These are phyloP conservation scores for Montipora capricornis DNA, from an alignment of 64 coral and sea anemone genomes.

Conservation along the genomic window DNA sequence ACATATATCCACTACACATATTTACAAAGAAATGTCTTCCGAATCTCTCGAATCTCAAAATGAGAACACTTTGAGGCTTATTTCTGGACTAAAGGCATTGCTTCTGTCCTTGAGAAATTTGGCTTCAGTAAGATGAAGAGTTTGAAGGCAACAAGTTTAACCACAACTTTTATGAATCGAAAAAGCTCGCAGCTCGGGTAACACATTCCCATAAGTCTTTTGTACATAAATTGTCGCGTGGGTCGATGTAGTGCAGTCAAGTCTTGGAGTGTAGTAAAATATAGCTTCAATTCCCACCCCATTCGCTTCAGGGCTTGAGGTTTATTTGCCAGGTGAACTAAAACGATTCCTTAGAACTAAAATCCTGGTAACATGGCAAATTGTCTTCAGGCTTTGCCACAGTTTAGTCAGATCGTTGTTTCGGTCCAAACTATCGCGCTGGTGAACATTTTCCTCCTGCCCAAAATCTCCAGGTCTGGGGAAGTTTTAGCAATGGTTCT, in stretches of 20 bases:
- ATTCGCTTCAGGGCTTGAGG: conserved; percentile 27
- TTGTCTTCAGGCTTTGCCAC: background rate
- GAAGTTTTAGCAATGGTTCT: background rate
- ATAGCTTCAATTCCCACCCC: conserved; percentile 7
- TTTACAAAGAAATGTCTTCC: conserved; percentile 44
- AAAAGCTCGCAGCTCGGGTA: background rate
- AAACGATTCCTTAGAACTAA: conserved; percentile 37
- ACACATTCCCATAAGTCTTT: conserved; percentile 56
- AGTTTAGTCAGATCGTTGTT: conserved; percentile 47
- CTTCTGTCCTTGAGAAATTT: background rate
- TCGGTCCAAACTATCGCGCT: background rate
- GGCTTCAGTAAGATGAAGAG: background rate
- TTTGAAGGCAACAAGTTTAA: background rate
- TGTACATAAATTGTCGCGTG: conserved; percentile 66
- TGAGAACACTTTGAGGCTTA: background rate
- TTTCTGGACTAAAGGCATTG: background rate
- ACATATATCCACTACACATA: conserved; percentile 58
- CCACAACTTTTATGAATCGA: background rate
- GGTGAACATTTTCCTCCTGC: background rate
- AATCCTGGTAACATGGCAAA: conserved; percentile 47
- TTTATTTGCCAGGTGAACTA: conserved; percentile 36
- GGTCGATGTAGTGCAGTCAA: conserved; percentile 26
- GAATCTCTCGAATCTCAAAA: conserved; percentile 4
- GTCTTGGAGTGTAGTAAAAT: conserved; percentile 51
- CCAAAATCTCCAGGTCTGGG: background rate